These are phyloP conservation scores for Paramuricea clavata DNA, from an alignment of 92 coral and sea anemone genomes.

Conservation along the genomic window DNA sequence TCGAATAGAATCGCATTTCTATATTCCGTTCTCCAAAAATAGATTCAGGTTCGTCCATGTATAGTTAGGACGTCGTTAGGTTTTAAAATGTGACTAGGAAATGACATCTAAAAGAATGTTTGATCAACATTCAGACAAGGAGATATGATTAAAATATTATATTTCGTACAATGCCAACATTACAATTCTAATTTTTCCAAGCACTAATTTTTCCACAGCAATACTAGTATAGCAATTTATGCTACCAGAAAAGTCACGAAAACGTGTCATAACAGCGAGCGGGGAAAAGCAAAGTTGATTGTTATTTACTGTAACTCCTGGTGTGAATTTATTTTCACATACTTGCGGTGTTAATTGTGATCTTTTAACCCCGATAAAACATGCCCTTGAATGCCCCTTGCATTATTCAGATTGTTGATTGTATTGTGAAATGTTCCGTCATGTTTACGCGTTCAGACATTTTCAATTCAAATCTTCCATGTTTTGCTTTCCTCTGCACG, in stretches of 20 bases:
- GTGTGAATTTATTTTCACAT: neutral
- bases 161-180: neutral
- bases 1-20: no score
- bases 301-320: neutral
- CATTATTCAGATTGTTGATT: no score
- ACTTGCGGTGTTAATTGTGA: conserved; percentile 23
- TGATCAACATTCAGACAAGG: neutral
- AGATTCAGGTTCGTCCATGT: neutral
- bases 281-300: conserved; percentile 10
- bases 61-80: no score
- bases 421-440: neutral
- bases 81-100: no score
- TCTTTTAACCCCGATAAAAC: conserved; percentile 14
- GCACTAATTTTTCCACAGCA: neutral
- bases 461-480: neutral
- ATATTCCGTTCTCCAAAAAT: neutral
- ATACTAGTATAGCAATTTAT: neutral
- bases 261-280: no score
- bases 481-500: no score
- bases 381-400: conserved; percentile 5
- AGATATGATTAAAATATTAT: no score
- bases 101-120: neutral
- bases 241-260: neutral
- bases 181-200: no score
- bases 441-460: neutral